Evolutionary conservation across 2,888 invertebrate species (phyloP).

Genomic region (Sinopyrophorus schimmeli): DNA sequence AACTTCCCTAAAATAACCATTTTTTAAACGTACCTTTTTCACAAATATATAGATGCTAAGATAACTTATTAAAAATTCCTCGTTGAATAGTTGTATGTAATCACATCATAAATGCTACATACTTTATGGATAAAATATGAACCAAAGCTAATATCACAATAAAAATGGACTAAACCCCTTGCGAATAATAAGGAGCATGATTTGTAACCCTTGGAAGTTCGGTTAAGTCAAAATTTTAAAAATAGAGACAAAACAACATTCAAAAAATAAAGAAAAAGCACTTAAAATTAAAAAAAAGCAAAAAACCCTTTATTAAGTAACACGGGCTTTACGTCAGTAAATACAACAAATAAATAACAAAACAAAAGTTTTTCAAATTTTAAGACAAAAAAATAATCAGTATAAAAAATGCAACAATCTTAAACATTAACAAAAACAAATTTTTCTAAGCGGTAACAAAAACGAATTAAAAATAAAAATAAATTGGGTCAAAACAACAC

Average conservation of each 20-base stretch:
- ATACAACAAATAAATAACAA: conserved; percentile 52
- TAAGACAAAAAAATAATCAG: not conserved
- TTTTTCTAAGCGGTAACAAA: no score
- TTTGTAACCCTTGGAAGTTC: conserved; percentile 53
- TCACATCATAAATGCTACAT: conserved; percentile 52
- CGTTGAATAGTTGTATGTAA: conserved; percentile 10
- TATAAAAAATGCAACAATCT: not conserved
- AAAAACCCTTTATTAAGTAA: conserved; percentile 46
- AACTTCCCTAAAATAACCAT: no score
- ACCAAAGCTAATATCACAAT: conserved; percentile 51
- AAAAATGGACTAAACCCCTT: conserved; percentile 38
- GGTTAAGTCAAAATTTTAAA: conserved; percentile 54
- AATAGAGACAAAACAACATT: conserved; percentile 50
- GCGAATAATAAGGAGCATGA: conserved; percentile 1
- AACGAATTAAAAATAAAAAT: conserved; percentile 18
- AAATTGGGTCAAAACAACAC: conserved; percentile 48
- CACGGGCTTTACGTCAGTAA: conserved; percentile 52
- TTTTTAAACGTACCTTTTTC: no score
- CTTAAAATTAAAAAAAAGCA: not conserved
- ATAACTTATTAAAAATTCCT: no score
- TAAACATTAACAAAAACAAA: conserved; percentile 14
- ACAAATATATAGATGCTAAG: no score
- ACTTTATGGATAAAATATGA: conserved; percentile 49
- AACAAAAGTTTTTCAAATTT: conserved; percentile 36
- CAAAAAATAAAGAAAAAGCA: conserved; percentile 44